These are phyloP conservation scores for Dendrophyllia cribrosa DNA, from an alignment of 64 coral and sea anemone species.

Conservation along the genomic window DNA sequence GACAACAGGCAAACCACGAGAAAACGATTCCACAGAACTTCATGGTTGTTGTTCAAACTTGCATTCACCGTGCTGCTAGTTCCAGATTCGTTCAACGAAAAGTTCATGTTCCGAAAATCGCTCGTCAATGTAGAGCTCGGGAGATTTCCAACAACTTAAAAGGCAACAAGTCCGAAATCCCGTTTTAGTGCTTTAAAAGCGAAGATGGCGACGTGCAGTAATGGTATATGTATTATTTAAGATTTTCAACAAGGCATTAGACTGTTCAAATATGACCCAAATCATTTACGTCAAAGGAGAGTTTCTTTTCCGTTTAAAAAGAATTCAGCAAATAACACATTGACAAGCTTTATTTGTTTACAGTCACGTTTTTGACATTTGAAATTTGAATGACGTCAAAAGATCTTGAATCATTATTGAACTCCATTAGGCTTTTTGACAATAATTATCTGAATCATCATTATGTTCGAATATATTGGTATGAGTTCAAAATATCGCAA, in stretches of 20 bases:
- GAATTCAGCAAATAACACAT: constrained; percentile 3
- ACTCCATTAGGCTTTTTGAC: too few relatives aligned
- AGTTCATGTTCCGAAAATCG: constrained; percentile 4
- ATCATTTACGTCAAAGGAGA: neutral
- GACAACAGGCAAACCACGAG: constrained; percentile 2
- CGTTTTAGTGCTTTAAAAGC: neutral
- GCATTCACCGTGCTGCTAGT: too few relatives aligned
- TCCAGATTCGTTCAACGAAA: constrained; percentile 21
- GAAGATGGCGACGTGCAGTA: too few relatives aligned
- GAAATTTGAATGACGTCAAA: neutral
- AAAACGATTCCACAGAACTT: constrained; percentile 9
- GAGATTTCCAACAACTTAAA: neutral
- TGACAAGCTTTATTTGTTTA: constrained; percentile 1
- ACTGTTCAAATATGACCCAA: constrained; percentile 1
- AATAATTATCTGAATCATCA: too few relatives aligned
- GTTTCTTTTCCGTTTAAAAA: neutral
- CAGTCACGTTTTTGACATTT: neutral
- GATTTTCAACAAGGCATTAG: neutral
- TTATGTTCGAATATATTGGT: too few relatives aligned
- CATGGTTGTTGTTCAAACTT: neutral
- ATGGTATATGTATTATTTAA: neutral
- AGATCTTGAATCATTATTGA: too few relatives aligned
- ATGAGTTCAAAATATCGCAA: too few relatives aligned
- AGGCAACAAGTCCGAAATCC: too few relatives aligned
- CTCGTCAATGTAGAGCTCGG: neutral